These are phyloP conservation scores for Petrocephalus schoutedeni DNA, from an alignment of 2,797 vertebrate genomes.

Conservation along the genomic window DNA sequence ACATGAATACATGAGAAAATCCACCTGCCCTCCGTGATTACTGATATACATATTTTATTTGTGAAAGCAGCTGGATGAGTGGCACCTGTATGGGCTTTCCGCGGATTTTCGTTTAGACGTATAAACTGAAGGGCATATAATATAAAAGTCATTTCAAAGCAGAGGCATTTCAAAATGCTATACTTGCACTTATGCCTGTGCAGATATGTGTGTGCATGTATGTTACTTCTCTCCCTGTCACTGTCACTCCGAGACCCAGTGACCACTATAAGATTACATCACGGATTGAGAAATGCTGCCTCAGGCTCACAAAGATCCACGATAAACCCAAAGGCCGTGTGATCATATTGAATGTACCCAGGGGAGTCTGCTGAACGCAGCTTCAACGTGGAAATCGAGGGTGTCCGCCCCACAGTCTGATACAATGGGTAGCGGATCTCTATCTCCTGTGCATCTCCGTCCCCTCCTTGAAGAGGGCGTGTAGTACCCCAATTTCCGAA, in stretches of 20 bases:
- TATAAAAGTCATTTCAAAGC: background rate
- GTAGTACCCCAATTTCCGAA: background rate
- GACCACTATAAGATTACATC: background rate
- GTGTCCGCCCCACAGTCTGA: background rate
- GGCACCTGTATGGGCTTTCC: background rate
- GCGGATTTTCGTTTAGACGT: background rate
- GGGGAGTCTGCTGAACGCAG: background rate
- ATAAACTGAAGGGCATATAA: conserved; percentile 3
- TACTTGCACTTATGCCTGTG: background rate
- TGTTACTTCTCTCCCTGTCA: background rate
- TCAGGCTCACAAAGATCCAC: background rate
- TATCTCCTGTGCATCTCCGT: background rate
- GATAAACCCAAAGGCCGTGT: background rate
- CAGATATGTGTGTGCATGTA: background rate
- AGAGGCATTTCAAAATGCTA: background rate
- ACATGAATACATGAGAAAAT: background rate
- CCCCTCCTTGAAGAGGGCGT: background rate
- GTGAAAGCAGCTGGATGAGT: background rate
- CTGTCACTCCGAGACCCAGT: background rate
- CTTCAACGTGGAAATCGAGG: background rate
- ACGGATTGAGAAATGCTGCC: background rate
- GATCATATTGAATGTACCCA: background rate
- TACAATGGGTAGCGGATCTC: background rate
- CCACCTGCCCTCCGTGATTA: background rate
- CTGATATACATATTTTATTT: background rate